These are phyloP conservation scores for Phyllostomus discolor DNA, from an alignment of 2,113 vertebrate genomes.

Conservation along the genomic window DNA sequence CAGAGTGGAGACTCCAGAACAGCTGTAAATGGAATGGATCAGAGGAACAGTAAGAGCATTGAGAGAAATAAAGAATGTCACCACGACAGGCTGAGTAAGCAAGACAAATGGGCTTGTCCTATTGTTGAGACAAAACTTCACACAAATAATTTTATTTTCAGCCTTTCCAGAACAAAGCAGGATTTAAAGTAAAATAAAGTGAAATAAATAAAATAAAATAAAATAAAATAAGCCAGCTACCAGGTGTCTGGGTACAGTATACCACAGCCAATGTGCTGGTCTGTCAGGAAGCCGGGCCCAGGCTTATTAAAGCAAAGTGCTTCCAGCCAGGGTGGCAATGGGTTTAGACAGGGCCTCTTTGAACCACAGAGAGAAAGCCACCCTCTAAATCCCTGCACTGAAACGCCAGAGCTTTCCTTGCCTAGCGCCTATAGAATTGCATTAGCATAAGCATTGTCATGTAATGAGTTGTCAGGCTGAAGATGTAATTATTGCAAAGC, in stretches of 20 bases:
- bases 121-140: not conserved
- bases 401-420: not conserved
- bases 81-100: not conserved
- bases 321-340: not conserved
- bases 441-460: conserved; percentile 76
- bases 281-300: not conserved
- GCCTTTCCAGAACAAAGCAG: conserved; percentile 40
- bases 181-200: conserved; percentile 26
- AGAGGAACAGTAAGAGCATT: not conserved
- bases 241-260: not conserved
- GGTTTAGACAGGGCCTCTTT: not conserved
- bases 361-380: not conserved
- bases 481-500: conserved; percentile 74
- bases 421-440: conserved; percentile 38
- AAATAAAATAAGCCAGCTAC: not conserved
- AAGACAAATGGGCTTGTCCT: conserved; percentile 8
- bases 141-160: conserved; percentile 7
- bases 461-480: conserved; percentile 74
- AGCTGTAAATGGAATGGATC: not conserved
- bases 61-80: not conserved
- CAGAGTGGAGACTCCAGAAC: not conserved
- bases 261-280: not conserved
- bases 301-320: not conserved
- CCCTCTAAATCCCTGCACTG: not conserved
- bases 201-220: not conserved